Conservation (phyloP, 2,113 vertebrate genomes). For the Spilogale gracilis region DNA sequence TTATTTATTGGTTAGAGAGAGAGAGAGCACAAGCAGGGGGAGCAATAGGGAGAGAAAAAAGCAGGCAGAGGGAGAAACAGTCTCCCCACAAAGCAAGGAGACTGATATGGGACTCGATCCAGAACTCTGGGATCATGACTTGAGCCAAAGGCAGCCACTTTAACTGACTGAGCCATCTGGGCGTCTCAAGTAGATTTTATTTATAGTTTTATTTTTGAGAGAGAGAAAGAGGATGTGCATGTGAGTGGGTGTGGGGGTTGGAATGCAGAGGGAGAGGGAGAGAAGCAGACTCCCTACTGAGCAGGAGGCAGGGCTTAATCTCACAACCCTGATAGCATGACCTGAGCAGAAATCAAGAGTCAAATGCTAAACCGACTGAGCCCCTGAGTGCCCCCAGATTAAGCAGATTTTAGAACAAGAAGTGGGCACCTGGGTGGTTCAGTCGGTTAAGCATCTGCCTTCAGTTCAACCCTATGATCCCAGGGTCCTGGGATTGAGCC, state of each 20-base stretch:
- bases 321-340: not conserved
- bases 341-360: not conserved
- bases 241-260: not conserved
- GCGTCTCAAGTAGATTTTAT: not conserved
- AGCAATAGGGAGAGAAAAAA: not conserved
- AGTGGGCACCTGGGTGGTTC: not conserved
- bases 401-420: not conserved
- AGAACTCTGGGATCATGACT: not conserved
- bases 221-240: not conserved
- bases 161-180: too few species aligned
- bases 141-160: too few species aligned
- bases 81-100: not conserved
- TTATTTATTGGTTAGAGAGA: not conserved
- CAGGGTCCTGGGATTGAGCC: too few species aligned
- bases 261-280: not conserved
- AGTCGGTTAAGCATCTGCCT: too few species aligned
- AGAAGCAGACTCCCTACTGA: not conserved
- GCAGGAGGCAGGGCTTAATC: not conserved
- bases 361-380: not conserved
- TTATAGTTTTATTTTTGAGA: not conserved
- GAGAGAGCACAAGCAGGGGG: too few species aligned
- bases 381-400: not conserved
- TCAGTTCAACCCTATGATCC: too few species aligned
- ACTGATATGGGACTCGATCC: not conserved
- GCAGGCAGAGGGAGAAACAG: not conserved